A percentile compares a stretch with the other conserved stretches of the same genome.
Conservation (phyloP, 2,113 vertebrate genomes). For the Gorsachius goisagi region DNA sequence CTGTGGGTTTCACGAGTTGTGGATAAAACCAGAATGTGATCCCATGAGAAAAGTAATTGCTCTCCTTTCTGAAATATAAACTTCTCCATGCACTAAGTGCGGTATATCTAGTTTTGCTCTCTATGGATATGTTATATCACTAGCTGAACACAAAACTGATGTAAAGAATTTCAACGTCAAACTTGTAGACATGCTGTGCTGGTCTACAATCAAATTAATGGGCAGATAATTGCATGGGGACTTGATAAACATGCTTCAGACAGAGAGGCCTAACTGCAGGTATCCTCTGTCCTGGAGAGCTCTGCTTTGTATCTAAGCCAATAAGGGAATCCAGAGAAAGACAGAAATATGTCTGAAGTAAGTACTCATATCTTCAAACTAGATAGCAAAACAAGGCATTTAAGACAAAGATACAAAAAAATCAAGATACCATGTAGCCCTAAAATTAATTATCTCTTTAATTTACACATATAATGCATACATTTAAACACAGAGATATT, state of each 20-base stretch:
- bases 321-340: neutral
- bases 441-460: neutral
- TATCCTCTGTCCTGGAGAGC: neutral
- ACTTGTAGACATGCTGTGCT: neutral
- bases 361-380: neutral
- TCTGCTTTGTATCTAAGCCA: neutral
- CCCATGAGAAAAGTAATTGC: neutral
- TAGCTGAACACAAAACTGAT: neutral
- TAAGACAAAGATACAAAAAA: neutral
- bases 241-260: neutral
- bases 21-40: neutral
- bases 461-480: neutral
- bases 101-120: neutral
- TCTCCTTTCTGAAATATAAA: neutral
- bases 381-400: neutral
- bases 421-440: neutral
- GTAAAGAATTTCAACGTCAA: neutral
- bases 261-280: neutral
- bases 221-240: neutral
- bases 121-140: neutral
- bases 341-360: neutral
- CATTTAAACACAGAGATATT: neutral
- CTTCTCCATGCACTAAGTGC: neutral
- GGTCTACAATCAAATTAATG: neutral
- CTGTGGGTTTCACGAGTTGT: neutral